Conservation (phyloP, 2,888 invertebrate genomes). For the Tetragonula carbonaria region DNA sequence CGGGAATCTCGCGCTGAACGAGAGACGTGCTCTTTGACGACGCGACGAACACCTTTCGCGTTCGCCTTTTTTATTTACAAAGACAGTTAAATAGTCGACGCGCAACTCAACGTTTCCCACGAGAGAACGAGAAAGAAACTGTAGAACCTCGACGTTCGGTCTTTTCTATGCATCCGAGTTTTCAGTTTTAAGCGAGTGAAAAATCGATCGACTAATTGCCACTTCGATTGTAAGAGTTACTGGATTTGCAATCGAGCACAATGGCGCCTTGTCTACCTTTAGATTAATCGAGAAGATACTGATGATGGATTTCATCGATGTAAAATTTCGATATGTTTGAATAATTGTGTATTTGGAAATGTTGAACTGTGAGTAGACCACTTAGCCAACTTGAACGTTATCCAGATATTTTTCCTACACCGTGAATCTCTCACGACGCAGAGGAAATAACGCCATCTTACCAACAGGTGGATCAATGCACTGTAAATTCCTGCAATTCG, state of each 20-base stretch:
- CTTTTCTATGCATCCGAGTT: conserved; percentile 93
- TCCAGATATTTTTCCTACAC: conserved; percentile 93
- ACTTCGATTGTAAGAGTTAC: conserved; percentile 92
- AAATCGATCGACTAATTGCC: conserved; percentile 87
- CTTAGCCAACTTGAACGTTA: conserved; percentile 95
- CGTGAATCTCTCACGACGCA: conserved; percentile 95
- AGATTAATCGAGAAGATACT: conserved; percentile 94
- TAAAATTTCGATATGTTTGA: conserved; percentile 92
- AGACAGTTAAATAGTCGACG: conserved; percentile 86
- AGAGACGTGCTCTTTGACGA: too few relatives aligned
- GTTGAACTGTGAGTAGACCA: conserved; percentile 94
- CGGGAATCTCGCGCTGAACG: too few relatives aligned
- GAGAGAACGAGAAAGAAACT: conserved; percentile 93
- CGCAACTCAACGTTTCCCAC: conserved; percentile 94
- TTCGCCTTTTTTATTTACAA: conserved; percentile 71
- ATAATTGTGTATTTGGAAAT: conserved; percentile 92
- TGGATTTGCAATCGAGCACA: conserved; percentile 92
- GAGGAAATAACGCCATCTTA: conserved; percentile 96
- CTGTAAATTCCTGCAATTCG: conserved; percentile 91
- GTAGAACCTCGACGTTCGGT: conserved; percentile 92
- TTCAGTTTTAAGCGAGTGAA: conserved; percentile 92
- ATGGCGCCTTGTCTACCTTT: conserved; percentile 92
- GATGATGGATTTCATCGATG: conserved; percentile 96
- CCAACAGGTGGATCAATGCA: conserved; percentile 94
- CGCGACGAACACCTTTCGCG: not conserved